These are phyloP conservation scores for Corythaeola cristata DNA, from an alignment of 2,113 vertebrate species.

Conservation along the genomic window DNA sequence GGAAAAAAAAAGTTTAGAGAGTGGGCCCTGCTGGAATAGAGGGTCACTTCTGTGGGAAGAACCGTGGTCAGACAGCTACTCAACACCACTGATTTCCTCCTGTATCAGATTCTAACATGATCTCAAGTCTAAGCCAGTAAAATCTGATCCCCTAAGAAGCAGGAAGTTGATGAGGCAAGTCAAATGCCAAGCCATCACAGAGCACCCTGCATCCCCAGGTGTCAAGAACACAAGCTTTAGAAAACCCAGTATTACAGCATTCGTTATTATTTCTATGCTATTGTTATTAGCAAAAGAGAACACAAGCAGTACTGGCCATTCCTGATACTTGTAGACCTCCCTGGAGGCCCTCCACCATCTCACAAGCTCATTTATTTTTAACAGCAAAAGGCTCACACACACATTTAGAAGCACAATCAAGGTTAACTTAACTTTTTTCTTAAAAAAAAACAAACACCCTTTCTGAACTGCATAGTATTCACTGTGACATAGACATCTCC, in stretches of 20 bases:
- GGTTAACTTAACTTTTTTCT: not conserved
- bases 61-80: rapidly evolving
- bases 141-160: not conserved
- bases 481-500: not conserved
- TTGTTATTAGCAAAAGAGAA: not conserved
- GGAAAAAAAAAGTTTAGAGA: not conserved
- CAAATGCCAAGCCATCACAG: not conserved
- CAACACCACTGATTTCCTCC: not conserved
- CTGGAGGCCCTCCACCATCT: slow-evolving; percentile 19
- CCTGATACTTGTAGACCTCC: not conserved
- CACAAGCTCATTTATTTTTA: slow-evolving; percentile 51
- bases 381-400: not conserved
- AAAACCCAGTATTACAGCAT: not conserved
- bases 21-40: not conserved
- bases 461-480: not conserved
- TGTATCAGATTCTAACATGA: not conserved
- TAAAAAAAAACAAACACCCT: not conserved
- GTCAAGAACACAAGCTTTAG: not conserved
- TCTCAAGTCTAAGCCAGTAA: not conserved
- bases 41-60: not conserved
- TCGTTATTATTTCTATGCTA: not conserved
- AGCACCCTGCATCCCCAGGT: not conserved
- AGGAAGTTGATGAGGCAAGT: not conserved
- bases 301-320: not conserved
- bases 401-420: not conserved